Evolutionary conservation across 2,888 invertebrate genomes (phyloP).

Genomic region (Epicampocera succincta): DNA sequence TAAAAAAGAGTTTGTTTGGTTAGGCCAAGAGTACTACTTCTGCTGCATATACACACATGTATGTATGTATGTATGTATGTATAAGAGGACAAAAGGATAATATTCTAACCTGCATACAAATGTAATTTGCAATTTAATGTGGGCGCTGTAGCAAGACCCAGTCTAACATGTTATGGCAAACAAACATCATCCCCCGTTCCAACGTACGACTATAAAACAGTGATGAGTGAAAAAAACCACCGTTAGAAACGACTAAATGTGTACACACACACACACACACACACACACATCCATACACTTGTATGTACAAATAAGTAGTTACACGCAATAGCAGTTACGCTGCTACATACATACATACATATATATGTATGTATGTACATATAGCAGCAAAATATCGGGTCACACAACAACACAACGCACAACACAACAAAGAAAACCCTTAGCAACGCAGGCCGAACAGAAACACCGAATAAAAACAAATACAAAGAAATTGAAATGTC

Average conservation of each 20-base stretch:
- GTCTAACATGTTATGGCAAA: neutral
- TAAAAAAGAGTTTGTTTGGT: constrained; percentile 41
- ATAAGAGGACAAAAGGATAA: constrained; percentile 33
- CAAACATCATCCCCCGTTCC: constrained; percentile 42
- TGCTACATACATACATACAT: too few species aligned
- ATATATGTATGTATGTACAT: too few species aligned
- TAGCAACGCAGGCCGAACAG: constrained; percentile 77
- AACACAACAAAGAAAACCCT: constrained; percentile 79
- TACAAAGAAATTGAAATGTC: constrained; percentile 71
- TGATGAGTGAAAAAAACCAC: constrained; percentile 19
- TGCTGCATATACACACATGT: too few species aligned
- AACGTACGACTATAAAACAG: neutral
- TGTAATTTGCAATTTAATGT: constrained; percentile 32
- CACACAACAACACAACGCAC: constrained; percentile 71
- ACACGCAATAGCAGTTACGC: neutral
- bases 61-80: too few species aligned
- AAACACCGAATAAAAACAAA: constrained; percentile 58
- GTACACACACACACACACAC: neutral
- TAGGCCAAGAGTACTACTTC: constrained; percentile 32
- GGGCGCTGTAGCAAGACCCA: constrained; percentile 36
- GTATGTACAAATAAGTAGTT: neutral
- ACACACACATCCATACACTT: too few species aligned
- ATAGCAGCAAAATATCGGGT: constrained; percentile 16
- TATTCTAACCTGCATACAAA: constrained; percentile 4
- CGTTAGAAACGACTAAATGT: constrained; percentile 1